Base-by-base conservation (phyloP, 1,140 invertebrate species). In the Drosophila ananassae region DNA sequence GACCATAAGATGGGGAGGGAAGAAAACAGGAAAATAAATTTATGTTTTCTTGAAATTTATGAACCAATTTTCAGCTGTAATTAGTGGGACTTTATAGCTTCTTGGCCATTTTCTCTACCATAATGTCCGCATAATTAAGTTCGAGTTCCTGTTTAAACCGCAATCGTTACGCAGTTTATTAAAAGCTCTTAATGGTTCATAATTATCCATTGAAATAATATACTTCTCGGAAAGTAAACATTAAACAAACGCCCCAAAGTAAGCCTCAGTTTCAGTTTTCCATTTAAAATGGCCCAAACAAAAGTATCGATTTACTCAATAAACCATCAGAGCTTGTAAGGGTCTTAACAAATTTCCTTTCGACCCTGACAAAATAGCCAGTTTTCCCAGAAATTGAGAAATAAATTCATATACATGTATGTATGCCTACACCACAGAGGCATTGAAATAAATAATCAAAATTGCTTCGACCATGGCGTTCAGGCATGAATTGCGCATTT, bases 241-340 rank as follows among this genome's bases (percentile, higher is more conserved):
- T 21, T 10, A 47, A 47, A 47, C 21, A 24, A 25, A 52, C 32
- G n/a, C 2, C 58, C 24, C 12, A 50, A 48, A 50, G 32, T 32
- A 50, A 50, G 58, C 44, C 48, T 28, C 41, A 34, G 22, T 22
- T 66, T 24, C 22, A 24, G 25, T 9, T 66, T 51, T 37, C 28
- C n/a, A 12, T 34, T 51, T 17, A 22, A 10, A 12, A 64, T 41
- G 25, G 46, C 21, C 32, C 28, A 39, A 44, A 22, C 21, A 50
- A 46, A n/a, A 32, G 47, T 67, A 67, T 67, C 63, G 59, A 67
- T 67, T 67, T 32, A 32, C 47, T 21, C 25, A 66, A 50, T 60
- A 39, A 61, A n/a, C 59, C 34, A 67, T 63, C 9, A 50, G 63
- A 51, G 47, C 59, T 50, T 41, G 46, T 67, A 63, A 63, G 48